Percentiles rank a stretch among this genome's conserved stretches.
Evolutionary conservation across 2,113 vertebrate species (phyloP).

Genomic region (Neogobius melanostomus): DNA sequence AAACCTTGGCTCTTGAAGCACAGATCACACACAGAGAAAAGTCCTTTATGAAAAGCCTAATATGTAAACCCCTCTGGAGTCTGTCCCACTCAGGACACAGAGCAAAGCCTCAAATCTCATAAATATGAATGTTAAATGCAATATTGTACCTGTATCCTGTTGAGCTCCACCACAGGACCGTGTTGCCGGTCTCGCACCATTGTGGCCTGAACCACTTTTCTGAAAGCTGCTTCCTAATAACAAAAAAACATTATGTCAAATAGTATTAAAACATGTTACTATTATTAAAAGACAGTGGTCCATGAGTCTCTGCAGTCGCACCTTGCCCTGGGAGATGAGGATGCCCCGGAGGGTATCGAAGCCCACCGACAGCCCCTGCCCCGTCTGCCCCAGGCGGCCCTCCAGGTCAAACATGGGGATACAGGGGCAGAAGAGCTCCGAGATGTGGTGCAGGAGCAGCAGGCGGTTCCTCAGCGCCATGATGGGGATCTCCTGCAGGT

Average conservation of each 20-base stretch:
- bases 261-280: not conserved
- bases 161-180: slow-evolving; percentile 95
- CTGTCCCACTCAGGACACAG: slow-evolving; percentile 20
- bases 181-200: slow-evolving; percentile 98
- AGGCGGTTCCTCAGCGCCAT: slow-evolving; percentile 91
- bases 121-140: not conserved
- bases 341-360: slow-evolving; percentile 93
- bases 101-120: not conserved
- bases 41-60: slow-evolving; percentile 60
- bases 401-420: slow-evolving; percentile 99
- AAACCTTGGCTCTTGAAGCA: slow-evolving; percentile 15
- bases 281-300: not conserved
- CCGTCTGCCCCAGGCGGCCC: slow-evolving; percentile 89
- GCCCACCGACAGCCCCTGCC: slow-evolving; percentile 91
- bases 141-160: slow-evolving; percentile 90
- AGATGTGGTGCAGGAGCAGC: slow-evolving; percentile 94
- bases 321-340: slow-evolving; percentile 98
- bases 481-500: slow-evolving; percentile 93
- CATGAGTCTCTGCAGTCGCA: slow-evolving; percentile 48
- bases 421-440: slow-evolving; percentile 97
- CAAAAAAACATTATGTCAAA: not conserved
- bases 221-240: slow-evolving; percentile 93
- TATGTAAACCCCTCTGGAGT: slow-evolving; percentile 48
- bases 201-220: slow-evolving; percentile 97
- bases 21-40: slow-evolving; percentile 32